Evolutionary conservation across 2,113 vertebrate genomes (phyloP).

Genomic region (Rhea americana): DNA sequence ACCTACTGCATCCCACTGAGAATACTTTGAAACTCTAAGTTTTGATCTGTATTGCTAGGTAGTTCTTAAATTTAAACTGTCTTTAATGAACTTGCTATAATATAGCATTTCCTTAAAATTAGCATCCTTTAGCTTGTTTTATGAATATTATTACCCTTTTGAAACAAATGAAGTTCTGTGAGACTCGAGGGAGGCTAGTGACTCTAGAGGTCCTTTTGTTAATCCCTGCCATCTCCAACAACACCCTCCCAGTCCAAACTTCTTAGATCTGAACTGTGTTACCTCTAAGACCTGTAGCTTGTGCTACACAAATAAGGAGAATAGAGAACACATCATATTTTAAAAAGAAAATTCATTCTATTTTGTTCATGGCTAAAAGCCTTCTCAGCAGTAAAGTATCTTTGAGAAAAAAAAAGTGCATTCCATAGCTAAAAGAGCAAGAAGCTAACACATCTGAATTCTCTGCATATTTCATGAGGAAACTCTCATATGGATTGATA

Average conservation of each 20-base stretch:
- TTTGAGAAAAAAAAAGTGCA: conserved; percentile 27
- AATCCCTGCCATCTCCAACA: background rate
- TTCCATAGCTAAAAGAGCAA: background rate
- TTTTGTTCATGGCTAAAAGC: background rate
- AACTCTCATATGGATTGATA: background rate
- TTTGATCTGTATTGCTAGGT: background rate
- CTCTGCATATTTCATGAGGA: conserved; percentile 48
- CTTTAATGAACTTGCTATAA: background rate
- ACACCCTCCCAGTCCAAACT: background rate
- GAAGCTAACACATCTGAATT: background rate
- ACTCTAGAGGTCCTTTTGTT: background rate
- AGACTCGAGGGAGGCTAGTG: background rate
- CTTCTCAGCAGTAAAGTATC: background rate
- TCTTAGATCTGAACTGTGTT: background rate
- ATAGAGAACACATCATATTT: background rate
- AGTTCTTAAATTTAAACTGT: background rate
- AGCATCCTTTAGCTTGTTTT: no score
- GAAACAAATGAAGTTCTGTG: background rate
- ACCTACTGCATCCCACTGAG: background rate
- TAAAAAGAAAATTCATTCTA: background rate
- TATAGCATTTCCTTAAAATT: background rate
- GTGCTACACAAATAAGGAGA: background rate
- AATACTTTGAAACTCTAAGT: background rate
- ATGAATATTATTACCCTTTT: background rate
- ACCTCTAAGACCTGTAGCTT: background rate